A percentile compares a stretch with the other conserved stretches of the same genome.
Conservation (phyloP, 2,888 invertebrate genomes). For the Drosophila atripex region DNA sequence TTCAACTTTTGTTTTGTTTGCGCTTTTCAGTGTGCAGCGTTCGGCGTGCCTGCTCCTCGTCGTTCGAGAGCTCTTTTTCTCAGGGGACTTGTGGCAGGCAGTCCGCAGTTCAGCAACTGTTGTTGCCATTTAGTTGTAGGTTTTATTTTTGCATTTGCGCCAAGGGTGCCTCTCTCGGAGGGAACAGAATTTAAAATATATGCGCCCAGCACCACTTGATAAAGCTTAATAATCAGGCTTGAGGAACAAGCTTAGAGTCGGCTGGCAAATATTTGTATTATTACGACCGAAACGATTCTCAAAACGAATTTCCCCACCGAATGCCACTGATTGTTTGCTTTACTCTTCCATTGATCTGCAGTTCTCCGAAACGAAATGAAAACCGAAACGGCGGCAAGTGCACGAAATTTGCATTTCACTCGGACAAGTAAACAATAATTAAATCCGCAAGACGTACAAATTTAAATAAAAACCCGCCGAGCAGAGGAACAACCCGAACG, state of each 20-base stretch:
- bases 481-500: conserved; percentile 11
- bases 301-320: neutral
- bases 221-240: neutral
- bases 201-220: conserved; percentile 41
- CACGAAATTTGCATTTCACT: conserved; percentile 27
- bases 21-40: conserved; percentile 1
- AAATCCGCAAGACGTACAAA: conserved; percentile 32
- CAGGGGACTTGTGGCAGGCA: conserved; percentile 9
- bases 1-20: conserved; percentile 56
- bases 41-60: neutral
- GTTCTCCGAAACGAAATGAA: conserved; percentile 1
- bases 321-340: neutral
- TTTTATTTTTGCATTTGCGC: conserved; percentile 45
- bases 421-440: conserved; percentile 46
- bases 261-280: neutral
- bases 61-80: conserved; percentile 37
- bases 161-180: no score
- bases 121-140: conserved; percentile 61
- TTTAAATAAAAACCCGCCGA: conserved; percentile 9
- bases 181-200: no score
- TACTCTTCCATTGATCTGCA: neutral
- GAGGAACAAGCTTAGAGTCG: conserved; percentile 14
- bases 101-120: conserved; percentile 59
- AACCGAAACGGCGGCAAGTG: no score
- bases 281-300: no score